Base-by-base conservation (phyloP, 2,888 invertebrate genomes). In the Meganola albula region DNA sequence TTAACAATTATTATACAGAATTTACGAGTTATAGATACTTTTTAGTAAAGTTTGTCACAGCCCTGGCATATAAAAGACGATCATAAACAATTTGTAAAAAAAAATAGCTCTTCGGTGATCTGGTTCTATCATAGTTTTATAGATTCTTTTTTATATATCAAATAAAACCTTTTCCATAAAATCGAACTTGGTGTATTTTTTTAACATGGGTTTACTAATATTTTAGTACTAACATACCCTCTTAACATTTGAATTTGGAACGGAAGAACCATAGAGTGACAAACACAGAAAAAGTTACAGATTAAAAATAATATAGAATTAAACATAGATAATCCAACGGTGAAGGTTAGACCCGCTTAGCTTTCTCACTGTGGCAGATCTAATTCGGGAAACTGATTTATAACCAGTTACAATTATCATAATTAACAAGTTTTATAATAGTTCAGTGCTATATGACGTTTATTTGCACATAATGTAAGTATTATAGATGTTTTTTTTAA, bases 201-300 rank as follows among this genome's bases (percentile, higher is more conserved):
- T 84, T 85, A 85, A 85, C 83, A 83, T 84, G 85, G 84, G 85
- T 59, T 54, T 74, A 85, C 84, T 85, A 84, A 85, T 85, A 51
- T 53, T 50, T 57, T 70, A 76, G 73, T 59, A 83, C 84, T 84
- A 84, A 84, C 80, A 56, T 35, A 56, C 37, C 44, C 60, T 50
- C 51, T 34, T 53, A 48, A 57, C 54, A 35, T 42, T 43, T 34
- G 50, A 48, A 39, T 44, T 49, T 37, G 50, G 35, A 46, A 24
- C 43, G 40, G 43, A 43, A 37, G 53, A 62, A 61, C 63, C 63
- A 60, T 59, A 61, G 58, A 59, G 26, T 46, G 26, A 38, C 35
- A 26, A 39, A 39, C 34, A 44, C 48, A 53, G 39, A 54, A 40
- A 53, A 57, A 42, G 40, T 41, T 45, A 44, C 44, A 46, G 40